A percentile compares a stretch with the other conserved stretches of the same genome.
Conservation (phyloP, 2,888 invertebrate genomes). For the Acronicta aceris region DNA sequence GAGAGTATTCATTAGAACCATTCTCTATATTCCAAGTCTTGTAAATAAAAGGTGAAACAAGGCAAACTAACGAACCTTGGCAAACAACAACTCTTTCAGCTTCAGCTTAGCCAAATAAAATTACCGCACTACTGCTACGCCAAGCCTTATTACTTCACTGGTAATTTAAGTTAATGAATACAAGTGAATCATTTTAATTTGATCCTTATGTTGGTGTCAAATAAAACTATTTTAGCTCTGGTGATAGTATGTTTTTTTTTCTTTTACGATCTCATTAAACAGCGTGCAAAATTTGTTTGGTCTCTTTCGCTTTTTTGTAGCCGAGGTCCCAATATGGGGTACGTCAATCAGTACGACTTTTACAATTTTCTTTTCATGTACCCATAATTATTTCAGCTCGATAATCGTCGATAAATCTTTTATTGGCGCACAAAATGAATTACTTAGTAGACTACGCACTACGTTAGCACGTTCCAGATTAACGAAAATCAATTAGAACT, state of each 20-base stretch:
- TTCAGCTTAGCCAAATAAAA: slow-evolving; percentile 22
- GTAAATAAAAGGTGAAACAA: neutral
- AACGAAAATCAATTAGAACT: slow-evolving; percentile 12
- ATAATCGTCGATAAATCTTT: neutral
- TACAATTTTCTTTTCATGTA: neutral
- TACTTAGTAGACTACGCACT: slow-evolving; percentile 7
- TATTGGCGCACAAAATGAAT: slow-evolving; percentile 7
- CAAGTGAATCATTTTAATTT: neutral
- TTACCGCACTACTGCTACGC: neutral
- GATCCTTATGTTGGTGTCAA: neutral
- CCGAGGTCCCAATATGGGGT: no score
- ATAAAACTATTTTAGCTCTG: neutral
- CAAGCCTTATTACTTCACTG: neutral
- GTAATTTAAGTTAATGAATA: neutral
- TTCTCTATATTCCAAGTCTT: neutral
- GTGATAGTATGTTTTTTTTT: no score
- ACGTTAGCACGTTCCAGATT: slow-evolving; percentile 11
- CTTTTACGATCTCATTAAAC: neutral
- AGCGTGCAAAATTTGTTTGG: no score
- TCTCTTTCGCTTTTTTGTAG: no score
- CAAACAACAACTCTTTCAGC: slow-evolving; percentile 8
- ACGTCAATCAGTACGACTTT: no score
- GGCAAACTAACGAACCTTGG: slow-evolving; percentile 34
- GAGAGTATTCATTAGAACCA: no score
- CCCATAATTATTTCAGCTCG: neutral